Evolutionary conservation across 2,888 invertebrate species (phyloP).

Genomic region (Drosophila quinaria): DNA sequence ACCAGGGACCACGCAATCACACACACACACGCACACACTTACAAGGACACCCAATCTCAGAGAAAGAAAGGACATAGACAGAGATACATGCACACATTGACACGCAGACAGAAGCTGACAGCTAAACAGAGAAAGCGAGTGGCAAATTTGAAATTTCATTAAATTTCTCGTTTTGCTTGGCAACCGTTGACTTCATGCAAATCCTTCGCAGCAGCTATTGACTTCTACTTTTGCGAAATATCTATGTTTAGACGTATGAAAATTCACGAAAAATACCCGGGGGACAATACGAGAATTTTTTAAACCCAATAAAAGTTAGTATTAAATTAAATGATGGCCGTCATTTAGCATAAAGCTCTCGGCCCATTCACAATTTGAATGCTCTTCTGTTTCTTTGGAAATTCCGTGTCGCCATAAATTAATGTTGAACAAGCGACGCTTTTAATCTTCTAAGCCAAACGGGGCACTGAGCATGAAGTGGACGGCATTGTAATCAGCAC

Average conservation of each 20-base stretch:
- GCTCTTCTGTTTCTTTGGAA: slow-evolving; percentile 5
- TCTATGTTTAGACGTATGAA: not conserved
- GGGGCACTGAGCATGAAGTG: slow-evolving; percentile 11
- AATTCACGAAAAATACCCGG: slow-evolving; percentile 22
- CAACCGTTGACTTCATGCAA: slow-evolving; percentile 36
- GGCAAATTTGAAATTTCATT: slow-evolving; percentile 81
- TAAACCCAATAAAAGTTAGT: slow-evolving; percentile 47
- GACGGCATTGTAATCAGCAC: slow-evolving; percentile 54
- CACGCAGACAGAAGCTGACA: slow-evolving; percentile 39
- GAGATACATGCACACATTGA: slow-evolving; percentile 12
- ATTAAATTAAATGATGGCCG: slow-evolving; percentile 68
- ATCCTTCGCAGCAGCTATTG: slow-evolving; percentile 47
- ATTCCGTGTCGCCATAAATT: slow-evolving; percentile 65
- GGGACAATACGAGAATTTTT: slow-evolving; percentile 11
- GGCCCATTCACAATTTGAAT: slow-evolving; percentile 31
- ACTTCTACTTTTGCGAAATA: slow-evolving; percentile 9
- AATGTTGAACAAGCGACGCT: slow-evolving; percentile 59
- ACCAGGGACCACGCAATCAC: slow-evolving; percentile 31
- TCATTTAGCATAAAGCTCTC: slow-evolving; percentile 25
- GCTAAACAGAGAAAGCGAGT: slow-evolving; percentile 63
- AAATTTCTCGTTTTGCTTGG: slow-evolving; percentile 66
- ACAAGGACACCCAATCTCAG: slow-evolving; percentile 6
- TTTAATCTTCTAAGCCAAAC: slow-evolving; percentile 64
- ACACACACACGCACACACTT: slow-evolving; percentile 20
- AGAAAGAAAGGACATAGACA: slow-evolving; percentile 16